Conservation (phyloP, 2,797 vertebrate species). For the Hyperoplus immaculatus region DNA sequence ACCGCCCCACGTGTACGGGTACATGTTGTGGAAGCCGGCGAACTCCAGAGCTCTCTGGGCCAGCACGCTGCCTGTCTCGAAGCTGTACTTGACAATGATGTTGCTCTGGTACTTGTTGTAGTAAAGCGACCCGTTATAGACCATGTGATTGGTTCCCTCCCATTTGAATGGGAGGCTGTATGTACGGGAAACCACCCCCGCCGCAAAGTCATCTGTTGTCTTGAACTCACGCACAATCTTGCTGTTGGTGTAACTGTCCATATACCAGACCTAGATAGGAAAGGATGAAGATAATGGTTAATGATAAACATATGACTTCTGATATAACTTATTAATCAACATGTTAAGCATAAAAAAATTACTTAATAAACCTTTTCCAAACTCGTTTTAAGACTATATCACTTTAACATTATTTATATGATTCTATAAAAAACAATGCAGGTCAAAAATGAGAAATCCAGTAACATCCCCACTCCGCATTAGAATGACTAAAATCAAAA, state of each 20-base stretch:
- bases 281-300: conserved; percentile 24
- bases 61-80: conserved; percentile 91
- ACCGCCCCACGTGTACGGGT: conserved; percentile 98
- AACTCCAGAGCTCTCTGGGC: conserved; percentile 95
- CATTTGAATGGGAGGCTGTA: conserved; percentile 98
- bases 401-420: neutral
- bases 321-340: neutral
- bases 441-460: neutral
- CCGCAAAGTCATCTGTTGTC: conserved; percentile 92
- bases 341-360: conserved; percentile 3
- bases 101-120: conserved; percentile 99
- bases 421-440: neutral
- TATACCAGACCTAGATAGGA: conserved; percentile 94
- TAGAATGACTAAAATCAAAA: conserved; percentile 8
- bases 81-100: conserved; percentile 98
- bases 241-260: conserved; percentile 98
- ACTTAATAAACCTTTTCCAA: neutral
- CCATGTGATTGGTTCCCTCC: conserved; percentile 98
- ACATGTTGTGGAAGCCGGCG: conserved; percentile 97
- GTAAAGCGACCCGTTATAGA: conserved; percentile 97
- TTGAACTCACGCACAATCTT: conserved; percentile 98
- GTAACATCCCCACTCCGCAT: neutral
- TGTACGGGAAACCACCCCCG: conserved; percentile 93
- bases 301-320: conserved; percentile 10
- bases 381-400: neutral